phyloP scores from a whole-genome alignment of 2,888 invertebrate species.

The Plebejus melissa region DNA sequence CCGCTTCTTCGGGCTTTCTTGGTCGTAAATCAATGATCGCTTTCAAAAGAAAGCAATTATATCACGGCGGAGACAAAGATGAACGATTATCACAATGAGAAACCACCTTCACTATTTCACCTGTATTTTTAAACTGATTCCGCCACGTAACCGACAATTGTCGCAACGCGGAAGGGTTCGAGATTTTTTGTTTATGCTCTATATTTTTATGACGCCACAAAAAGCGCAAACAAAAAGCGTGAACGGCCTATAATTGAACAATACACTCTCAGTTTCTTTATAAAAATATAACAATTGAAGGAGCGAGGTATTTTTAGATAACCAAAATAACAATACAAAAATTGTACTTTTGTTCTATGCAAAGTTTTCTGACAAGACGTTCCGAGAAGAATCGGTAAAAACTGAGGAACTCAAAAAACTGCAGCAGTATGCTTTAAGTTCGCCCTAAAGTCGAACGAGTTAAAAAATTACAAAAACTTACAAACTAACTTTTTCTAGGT shows the following conservation, averaged over 20 bases:
- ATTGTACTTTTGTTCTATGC: slow-evolving; percentile 59
- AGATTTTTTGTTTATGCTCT: slow-evolving; percentile 68
- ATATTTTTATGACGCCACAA: slow-evolving; percentile 67
- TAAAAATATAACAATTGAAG: slow-evolving; percentile 57
- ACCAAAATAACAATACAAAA: slow-evolving; percentile 53
- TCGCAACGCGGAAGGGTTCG: slow-evolving; percentile 68
- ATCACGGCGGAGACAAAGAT: slow-evolving; percentile 57
- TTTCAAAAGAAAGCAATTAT: slow-evolving; percentile 71
- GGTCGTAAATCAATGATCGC: slow-evolving; percentile 68
- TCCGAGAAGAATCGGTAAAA: slow-evolving; percentile 37
- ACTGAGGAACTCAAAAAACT: slow-evolving; percentile 8
- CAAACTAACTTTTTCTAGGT: neutral
- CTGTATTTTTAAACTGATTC: slow-evolving; percentile 70
- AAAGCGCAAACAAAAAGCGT: slow-evolving; percentile 60
- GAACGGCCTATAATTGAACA: slow-evolving; percentile 52
- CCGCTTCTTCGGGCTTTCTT: slow-evolving; percentile 47
- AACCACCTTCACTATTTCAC: slow-evolving; percentile 72
- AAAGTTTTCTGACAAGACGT: slow-evolving; percentile 38
- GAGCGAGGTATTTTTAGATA: slow-evolving; percentile 73
- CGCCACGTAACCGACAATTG: slow-evolving; percentile 55
- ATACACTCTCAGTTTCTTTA: slow-evolving; percentile 78
- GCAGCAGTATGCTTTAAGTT: neutral
- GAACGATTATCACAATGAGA: slow-evolving; percentile 63
- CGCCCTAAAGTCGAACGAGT: neutral
- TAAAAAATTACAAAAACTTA: neutral